Evolutionary conservation across 2,113 vertebrate species (phyloP).

Genomic region (Zosterops borbonicus): DNA sequence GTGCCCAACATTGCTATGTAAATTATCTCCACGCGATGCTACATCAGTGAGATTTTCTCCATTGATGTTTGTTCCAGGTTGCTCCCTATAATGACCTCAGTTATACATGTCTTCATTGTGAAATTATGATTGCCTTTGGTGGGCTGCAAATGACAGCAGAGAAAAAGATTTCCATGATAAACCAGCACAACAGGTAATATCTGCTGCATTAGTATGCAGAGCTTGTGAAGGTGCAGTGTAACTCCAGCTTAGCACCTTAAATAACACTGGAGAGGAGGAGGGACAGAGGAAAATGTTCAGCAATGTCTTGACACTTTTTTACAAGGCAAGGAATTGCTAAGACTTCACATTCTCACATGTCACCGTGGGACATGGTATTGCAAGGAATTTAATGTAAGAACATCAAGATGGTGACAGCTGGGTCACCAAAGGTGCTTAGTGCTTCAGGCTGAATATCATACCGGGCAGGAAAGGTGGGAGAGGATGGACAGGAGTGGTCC

Average conservation of each 20-base stretch:
- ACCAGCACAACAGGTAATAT: conserved; percentile 52
- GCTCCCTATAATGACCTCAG: conserved; percentile 70
- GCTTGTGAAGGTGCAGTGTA: neutral
- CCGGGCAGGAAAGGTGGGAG: neutral
- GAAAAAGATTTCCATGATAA: conserved; percentile 59
- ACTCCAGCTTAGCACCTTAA: neutral
- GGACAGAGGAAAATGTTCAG: neutral
- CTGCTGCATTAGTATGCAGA: conserved; percentile 45
- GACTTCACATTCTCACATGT: neutral
- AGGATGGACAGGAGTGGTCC: neutral
- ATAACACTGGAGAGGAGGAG: neutral
- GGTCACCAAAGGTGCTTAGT: neutral
- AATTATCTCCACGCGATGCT: conserved; percentile 26
- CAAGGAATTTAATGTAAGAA: neutral
- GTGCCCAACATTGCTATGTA: neutral
- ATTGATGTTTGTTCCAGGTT: conserved; percentile 48
- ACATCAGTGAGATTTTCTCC: conserved; percentile 58
- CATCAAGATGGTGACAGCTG: neutral
- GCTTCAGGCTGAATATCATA: neutral
- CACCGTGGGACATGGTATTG: neutral
- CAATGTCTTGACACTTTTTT: neutral
- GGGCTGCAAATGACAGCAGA: conserved; percentile 52
- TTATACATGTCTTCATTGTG: conserved; percentile 70
- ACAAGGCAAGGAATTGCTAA: neutral
- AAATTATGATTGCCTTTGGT: conserved; percentile 70